Conservation (phyloP, 2,888 invertebrate species). For the Bhutanitis thaidina region DNA sequence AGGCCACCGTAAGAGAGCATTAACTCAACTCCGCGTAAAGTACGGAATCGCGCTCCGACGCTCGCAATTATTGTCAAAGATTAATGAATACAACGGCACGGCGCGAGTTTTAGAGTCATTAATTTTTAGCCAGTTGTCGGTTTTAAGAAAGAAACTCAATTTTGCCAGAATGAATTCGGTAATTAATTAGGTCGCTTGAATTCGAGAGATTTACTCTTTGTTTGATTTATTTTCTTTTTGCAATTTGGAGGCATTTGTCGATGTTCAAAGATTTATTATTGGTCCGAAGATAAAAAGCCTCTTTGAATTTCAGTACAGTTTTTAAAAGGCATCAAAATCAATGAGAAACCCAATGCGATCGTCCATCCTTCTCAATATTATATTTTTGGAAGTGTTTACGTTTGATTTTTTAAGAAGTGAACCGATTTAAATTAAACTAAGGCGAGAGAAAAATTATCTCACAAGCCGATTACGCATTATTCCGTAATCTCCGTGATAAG, state of each 20-base stretch:
- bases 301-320: too few species aligned
- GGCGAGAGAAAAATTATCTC: too few species aligned
- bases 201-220: conserved; percentile 6
- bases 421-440: too few species aligned
- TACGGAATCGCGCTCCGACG: conserved; percentile 55
- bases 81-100: conserved; percentile 27
- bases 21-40: conserved; percentile 54
- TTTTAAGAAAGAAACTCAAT: conserved; percentile 20
- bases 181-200: conserved; percentile 14
- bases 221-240: conserved; percentile 16
- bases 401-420: too few species aligned
- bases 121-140: conserved; percentile 20
- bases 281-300: too few species aligned
- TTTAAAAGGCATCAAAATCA: too few species aligned
- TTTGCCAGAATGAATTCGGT: conserved; percentile 12
- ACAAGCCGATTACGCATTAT: too few species aligned
- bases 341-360: too few species aligned
- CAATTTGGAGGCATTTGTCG: conserved; percentile 8
- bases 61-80: conserved; percentile 59
- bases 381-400: too few species aligned
- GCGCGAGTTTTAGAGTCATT: conserved; percentile 15
- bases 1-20: conserved; percentile 53
- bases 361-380: too few species aligned
- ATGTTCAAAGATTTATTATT: not conserved
- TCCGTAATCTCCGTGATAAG: too few species aligned